Conservation (phyloP, 2,888 invertebrate species). For the Hydropsyche betteni region DNA sequence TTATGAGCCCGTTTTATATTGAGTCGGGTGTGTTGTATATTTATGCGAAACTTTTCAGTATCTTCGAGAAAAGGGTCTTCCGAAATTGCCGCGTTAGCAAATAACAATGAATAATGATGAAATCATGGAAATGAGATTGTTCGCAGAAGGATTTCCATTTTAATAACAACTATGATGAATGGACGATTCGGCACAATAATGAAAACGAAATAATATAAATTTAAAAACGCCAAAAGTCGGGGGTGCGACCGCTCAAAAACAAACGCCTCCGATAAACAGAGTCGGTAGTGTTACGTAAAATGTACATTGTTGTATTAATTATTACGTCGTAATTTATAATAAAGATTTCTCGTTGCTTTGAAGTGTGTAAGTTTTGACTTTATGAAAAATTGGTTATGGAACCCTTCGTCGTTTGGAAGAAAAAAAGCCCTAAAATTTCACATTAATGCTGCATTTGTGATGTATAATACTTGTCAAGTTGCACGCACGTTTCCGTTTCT, state of each 20-base stretch:
- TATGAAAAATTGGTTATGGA: conserved; percentile 3
- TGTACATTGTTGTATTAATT: no score
- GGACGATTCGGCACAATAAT: conserved; percentile 29
- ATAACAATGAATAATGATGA: conserved; percentile 39
- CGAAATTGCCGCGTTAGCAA: conserved; percentile 38
- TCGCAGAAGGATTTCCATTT: conserved; percentile 32
- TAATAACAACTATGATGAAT: conserved; percentile 33
- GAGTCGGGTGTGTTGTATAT: no score
- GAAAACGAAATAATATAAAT: conserved; percentile 19
- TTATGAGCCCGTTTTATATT: no score
- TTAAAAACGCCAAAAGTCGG: background rate
- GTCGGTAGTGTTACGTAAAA: background rate
- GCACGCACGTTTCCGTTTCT: conserved; percentile 22
- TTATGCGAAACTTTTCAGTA: conserved; percentile 7
- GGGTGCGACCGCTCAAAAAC: no score
- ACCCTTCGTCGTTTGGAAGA: background rate
- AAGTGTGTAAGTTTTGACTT: background rate
- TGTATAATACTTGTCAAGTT: no score
- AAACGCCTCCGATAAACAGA: no score
- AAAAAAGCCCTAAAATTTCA: background rate
- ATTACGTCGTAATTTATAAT: no score
- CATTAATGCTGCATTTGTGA: conserved; percentile 1
- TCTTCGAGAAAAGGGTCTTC: conserved; percentile 27
- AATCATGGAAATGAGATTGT: conserved; percentile 40
- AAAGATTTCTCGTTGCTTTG: no score